These are phyloP conservation scores for Hepsetus odoe DNA, from an alignment of 2,113 vertebrate genomes.

Conservation along the genomic window DNA sequence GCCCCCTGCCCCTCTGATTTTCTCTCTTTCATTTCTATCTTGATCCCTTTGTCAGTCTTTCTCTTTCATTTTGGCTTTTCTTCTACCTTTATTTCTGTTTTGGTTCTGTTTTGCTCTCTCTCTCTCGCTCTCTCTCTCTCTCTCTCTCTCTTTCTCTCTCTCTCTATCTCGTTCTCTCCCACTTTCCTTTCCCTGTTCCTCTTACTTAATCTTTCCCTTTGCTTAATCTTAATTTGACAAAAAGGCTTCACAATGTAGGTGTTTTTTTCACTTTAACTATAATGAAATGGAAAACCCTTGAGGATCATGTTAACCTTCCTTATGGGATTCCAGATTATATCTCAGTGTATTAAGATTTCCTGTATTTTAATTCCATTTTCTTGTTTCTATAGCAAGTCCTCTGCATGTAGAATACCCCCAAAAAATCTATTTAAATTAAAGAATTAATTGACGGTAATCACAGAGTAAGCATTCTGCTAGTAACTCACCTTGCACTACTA, in stretches of 20 bases:
- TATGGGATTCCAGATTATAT: too few species aligned
- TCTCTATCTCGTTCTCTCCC: not conserved
- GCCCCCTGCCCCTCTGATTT: not conserved
- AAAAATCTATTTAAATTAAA: not conserved
- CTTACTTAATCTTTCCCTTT: not conserved
- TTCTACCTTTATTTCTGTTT: not conserved
- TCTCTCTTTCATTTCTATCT: not conserved
- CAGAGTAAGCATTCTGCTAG: conserved; percentile 18
- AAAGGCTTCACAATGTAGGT: not conserved
- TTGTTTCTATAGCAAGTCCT: not conserved
- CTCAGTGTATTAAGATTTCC: too few species aligned
- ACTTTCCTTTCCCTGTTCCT: not conserved
- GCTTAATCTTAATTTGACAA: not conserved
- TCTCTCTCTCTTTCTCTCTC: not conserved
- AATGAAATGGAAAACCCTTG: too few species aligned
- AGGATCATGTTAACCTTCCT: too few species aligned
- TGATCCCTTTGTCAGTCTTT: too few species aligned
- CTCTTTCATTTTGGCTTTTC: not conserved
- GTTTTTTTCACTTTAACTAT: too few species aligned
- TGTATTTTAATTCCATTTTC: not conserved
- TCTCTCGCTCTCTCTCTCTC: not conserved
- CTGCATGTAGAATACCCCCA: not conserved
- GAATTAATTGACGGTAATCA: not conserved
- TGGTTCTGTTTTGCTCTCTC: not conserved
- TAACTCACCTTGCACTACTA: conserved; percentile 61